phyloP scores from a whole-genome alignment of 2,113 vertebrate species.

The Tupaia chinensis region DNA sequence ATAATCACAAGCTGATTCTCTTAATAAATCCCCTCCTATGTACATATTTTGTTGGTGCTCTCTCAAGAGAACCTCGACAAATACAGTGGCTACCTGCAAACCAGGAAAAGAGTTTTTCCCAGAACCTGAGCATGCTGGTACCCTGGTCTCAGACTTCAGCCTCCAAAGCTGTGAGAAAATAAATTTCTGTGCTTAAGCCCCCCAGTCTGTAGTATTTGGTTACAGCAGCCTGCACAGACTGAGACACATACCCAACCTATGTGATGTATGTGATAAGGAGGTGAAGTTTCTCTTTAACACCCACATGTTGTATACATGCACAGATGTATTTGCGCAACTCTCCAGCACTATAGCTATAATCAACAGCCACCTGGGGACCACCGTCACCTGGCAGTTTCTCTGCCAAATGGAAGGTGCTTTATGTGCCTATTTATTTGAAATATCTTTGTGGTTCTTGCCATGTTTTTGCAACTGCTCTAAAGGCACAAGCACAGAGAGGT shows the following conservation, averaged over 20 bases:
- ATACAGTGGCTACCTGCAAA: background rate
- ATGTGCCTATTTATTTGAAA: constrained; percentile 43
- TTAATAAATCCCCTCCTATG: too few relatives aligned
- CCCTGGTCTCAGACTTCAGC: background rate
- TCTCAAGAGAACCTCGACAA: too few relatives aligned
- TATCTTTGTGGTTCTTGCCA: constrained; percentile 1
- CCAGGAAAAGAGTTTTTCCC: background rate
- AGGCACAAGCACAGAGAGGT: background rate
- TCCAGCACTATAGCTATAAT: background rate
- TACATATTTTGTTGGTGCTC: too few relatives aligned
- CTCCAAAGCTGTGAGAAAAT: background rate
- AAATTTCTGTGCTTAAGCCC: background rate
- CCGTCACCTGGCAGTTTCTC: background rate
- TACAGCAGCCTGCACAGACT: background rate
- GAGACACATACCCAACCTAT: background rate
- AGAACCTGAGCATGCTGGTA: background rate
- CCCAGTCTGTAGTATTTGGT: background rate
- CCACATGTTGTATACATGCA: background rate
- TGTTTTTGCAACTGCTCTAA: background rate
- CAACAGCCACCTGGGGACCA: background rate
- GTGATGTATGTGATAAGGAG: background rate
- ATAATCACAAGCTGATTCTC: too few relatives aligned
- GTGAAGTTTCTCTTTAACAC: background rate
- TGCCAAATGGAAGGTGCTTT: constrained; percentile 9
- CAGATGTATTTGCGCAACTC: background rate